These are phyloP conservation scores for Hycleus cichorii DNA, from an alignment of 1,140 invertebrate genomes.

Conservation along the genomic window DNA sequence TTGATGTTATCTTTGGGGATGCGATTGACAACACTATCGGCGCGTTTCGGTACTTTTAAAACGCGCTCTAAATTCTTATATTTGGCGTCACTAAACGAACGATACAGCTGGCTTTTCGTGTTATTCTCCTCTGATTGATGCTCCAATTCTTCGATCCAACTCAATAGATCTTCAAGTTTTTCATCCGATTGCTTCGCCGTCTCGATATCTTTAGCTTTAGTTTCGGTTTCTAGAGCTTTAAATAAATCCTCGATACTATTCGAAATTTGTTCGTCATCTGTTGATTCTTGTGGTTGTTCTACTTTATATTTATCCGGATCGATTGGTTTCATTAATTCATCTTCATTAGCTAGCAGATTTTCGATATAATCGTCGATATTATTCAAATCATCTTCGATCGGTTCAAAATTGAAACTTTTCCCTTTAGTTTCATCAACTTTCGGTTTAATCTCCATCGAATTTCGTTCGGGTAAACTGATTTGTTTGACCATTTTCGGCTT, in stretches of 20 bases:
- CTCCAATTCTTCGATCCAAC: constrained; percentile 39
- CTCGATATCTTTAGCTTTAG: constrained; percentile 21
- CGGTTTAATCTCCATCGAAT: constrained; percentile 6
- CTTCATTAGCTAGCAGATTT: constrained; percentile 35
- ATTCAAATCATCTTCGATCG: constrained; percentile 33
- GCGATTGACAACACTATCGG: constrained; percentile 32
- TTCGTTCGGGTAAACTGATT: constrained; percentile 26
- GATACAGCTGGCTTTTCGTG: constrained; percentile 23
- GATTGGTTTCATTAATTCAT: constrained; percentile 36
- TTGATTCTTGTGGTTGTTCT: constrained; percentile 2
- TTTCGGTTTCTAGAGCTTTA: constrained; percentile 35
- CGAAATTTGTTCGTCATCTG: constrained; percentile 25
- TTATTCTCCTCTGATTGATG: constrained; percentile 29
- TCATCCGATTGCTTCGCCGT: constrained; percentile 28
- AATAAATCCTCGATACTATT: constrained; percentile 40
- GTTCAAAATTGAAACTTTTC: constrained; percentile 38
- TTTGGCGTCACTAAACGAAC: constrained; percentile 35
- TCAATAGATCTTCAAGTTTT: constrained; percentile 37
- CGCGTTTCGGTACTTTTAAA: constrained; percentile 29
- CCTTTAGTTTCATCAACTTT: neutral
- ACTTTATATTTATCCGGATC: constrained; percentile 23
- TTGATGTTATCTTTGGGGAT: constrained; percentile 35
- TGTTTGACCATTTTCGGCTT: constrained; percentile 26
- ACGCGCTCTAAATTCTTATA: constrained; percentile 37
- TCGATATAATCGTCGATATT: constrained; percentile 39